Conservation (phyloP, 1,140 invertebrate genomes). For the Amyelois transitella region DNA sequence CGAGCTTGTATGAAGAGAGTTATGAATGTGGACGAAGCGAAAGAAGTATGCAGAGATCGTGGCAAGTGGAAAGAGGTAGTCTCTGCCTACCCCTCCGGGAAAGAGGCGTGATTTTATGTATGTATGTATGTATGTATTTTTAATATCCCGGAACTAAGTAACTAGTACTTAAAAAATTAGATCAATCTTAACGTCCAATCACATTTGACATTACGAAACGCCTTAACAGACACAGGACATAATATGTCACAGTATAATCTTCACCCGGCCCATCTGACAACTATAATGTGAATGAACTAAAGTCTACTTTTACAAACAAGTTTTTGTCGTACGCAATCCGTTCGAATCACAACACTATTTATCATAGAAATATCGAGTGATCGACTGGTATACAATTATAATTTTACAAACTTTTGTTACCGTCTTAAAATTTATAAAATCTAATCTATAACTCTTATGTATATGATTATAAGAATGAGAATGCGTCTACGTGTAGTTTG, state of each 20-base stretch:
- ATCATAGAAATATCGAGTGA: slow-evolving; percentile 56
- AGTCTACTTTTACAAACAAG: slow-evolving; percentile 25
- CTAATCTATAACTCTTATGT: neutral
- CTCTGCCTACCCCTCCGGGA: too few species aligned
- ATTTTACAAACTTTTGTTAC: slow-evolving; percentile 23
- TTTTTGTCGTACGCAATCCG: slow-evolving; percentile 35
- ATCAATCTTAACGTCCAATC: too few species aligned
- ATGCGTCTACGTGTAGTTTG: neutral
- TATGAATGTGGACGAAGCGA: too few species aligned
- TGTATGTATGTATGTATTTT: too few species aligned
- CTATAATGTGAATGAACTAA: slow-evolving; percentile 33
- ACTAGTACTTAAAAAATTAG: neutral
- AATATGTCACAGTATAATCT: neutral
- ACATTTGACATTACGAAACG: neutral
- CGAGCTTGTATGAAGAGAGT: too few species aligned
- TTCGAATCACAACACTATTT: slow-evolving; percentile 39
- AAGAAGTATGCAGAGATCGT: too few species aligned
- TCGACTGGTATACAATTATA: slow-evolving; percentile 53
- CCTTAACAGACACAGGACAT: neutral
- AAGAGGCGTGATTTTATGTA: too few species aligned
- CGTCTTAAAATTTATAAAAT: neutral
- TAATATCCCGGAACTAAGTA: neutral
- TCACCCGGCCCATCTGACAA: neutral
- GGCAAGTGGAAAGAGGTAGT: too few species aligned
- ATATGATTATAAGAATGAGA: neutral